Evolutionary conservation across 2,888 invertebrate species (phyloP).

Genomic region (Rugalucina vietnamica): DNA sequence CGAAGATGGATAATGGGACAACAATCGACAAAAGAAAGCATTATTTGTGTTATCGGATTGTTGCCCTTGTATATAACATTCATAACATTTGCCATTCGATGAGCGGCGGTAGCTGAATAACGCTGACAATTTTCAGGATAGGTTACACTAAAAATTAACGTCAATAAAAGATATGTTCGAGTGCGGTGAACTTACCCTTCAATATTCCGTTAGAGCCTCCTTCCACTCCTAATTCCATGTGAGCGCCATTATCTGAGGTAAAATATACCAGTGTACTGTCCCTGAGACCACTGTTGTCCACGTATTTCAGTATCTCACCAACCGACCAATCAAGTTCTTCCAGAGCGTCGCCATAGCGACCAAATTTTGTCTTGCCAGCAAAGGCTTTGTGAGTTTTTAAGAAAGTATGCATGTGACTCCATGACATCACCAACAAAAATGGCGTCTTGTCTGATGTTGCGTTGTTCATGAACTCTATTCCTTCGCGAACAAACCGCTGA

Average conservation of each 20-base stretch:
- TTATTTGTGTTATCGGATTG: no score
- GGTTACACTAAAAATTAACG: no score
- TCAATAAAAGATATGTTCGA: no score
- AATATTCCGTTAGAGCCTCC: conserved; percentile 81
- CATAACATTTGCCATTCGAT: no score
- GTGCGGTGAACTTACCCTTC: conserved; percentile 60
- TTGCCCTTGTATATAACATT: no score
- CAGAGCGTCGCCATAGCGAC: conserved; percentile 85
- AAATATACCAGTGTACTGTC: conserved; percentile 85
- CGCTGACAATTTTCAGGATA: no score
- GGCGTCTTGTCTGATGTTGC: conserved; percentile 73
- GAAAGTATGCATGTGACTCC: conserved; percentile 89
- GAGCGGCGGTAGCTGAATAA: no score
- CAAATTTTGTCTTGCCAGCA: conserved; percentile 81
- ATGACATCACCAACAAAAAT: conserved; percentile 85
- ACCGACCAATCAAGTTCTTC: conserved; percentile 86
- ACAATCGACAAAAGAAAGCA: no score
- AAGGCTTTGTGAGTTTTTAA: conserved; percentile 87
- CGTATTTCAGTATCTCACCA: conserved; percentile 83
- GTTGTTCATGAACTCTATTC: conserved; percentile 75
- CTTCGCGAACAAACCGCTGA: conserved; percentile 75
- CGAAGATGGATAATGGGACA: no score
- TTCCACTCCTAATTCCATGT: conserved; percentile 83
- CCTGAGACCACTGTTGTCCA: conserved; percentile 78
- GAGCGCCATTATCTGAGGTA: conserved; percentile 85